Percentiles rank a stretch among this genome's conserved stretches.
Evolutionary conservation across 2,797 vertebrate genomes (phyloP).

Genomic region (Acrossocheilus wenchowensis): DNA sequence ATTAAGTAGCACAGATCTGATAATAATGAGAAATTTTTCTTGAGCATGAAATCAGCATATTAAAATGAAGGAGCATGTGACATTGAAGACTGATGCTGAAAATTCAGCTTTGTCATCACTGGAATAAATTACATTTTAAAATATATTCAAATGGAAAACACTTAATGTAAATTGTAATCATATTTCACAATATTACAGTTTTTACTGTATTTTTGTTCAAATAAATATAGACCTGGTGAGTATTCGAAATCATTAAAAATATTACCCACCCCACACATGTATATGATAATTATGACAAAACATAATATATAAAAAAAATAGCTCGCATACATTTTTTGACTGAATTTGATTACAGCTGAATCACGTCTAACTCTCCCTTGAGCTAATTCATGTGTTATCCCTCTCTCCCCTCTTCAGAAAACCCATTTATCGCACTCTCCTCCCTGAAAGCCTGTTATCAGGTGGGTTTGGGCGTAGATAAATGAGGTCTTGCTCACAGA

Average conservation of each 20-base stretch:
- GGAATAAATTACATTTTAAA: background rate
- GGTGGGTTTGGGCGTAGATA: constrained; percentile 36
- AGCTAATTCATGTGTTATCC: constrained; percentile 33
- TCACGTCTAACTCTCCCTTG: background rate
- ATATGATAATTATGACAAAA: background rate
- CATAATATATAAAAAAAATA: background rate
- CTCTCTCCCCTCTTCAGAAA: constrained; percentile 4
- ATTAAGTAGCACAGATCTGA: background rate
- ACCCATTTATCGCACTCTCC: constrained; percentile 31
- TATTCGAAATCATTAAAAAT: background rate
- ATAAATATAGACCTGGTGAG: background rate
- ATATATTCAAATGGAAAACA: background rate
- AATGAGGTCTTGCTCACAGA: constrained; percentile 35
- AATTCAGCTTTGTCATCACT: background rate
- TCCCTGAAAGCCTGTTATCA: constrained; percentile 37
- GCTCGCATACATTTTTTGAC: background rate
- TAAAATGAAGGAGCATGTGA: background rate
- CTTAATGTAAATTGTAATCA: too few species aligned
- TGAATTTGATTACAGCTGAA: constrained; percentile 23
- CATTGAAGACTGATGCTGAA: background rate
- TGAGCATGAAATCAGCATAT: background rate
- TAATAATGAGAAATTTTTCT: background rate
- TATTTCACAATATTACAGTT: background rate
- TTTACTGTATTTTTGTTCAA: background rate
- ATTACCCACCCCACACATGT: background rate